Base-by-base conservation (phyloP, 2,888 invertebrate species). In the Campaea margaritaria region DNA sequence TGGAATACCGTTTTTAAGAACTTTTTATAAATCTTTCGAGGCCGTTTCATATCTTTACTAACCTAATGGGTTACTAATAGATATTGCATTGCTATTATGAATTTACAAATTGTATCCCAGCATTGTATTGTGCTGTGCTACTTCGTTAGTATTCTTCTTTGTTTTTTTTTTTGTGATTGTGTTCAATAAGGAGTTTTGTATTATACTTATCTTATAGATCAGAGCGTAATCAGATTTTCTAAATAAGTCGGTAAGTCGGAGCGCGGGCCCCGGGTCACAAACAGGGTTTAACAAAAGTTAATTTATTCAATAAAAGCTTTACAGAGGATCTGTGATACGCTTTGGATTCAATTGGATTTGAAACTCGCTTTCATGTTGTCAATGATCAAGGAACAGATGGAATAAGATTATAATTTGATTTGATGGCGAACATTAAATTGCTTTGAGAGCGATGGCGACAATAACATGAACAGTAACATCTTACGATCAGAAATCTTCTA, bases 281-380 rank as follows among this genome's bases (percentile, higher is more conserved):
- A 85, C 87, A 85, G 83, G 79, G 81, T 85, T 87, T 87, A 87
- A 89, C 89, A 87, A 87, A 87, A 88, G 83, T 84, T 86, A 88
- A 89, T 88, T 87, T 88, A 89, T 89, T 87, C 87, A 85, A 88
- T 89, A 88, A 89, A 82, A 83, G 77, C 76, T 67, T 77, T 77
- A 70, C 82, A 78, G 78, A 78, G 39, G n/a, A 75, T 80, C 77
- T 76, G 77, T 73, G 76, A 62, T 42, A 47, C 47, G 45, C 47
- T 10, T 10, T 16, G 38, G 36, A 36, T 48, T 38, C 39, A 76
- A 76, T 76, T 67, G 69, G 73, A 77, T 71, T 73, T 79, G 71
- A 69, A 67, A 74, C 75, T 74, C 73, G 72, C 76, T 81, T 74
- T 73, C 72, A 74, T 65, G 69, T 70, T 65, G 71, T 71, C 74